Percentiles rank a stretch among this genome's conserved stretches.
Conservation (phyloP, 2,113 vertebrate species). For the Pituophis catenifer region DNA sequence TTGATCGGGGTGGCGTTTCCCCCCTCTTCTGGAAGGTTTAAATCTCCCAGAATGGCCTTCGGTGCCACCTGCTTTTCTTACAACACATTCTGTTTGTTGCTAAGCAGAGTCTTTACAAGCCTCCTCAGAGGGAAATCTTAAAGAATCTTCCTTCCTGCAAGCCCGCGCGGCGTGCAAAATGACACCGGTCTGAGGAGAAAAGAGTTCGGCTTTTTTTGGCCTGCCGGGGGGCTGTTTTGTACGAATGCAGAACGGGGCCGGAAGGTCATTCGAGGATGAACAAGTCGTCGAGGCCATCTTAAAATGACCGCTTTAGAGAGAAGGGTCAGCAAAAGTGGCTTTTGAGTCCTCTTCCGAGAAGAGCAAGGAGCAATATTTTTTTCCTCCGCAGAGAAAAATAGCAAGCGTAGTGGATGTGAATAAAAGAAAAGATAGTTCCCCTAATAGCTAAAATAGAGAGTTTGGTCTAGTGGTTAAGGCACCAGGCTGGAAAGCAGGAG, state of each 20-base stretch:
- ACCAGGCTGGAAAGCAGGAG: neutral
- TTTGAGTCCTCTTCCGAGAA: neutral
- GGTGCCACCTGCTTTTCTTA: neutral
- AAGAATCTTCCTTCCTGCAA: neutral
- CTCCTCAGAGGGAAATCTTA: no score
- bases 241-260: neutral
- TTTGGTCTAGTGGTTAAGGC: neutral
- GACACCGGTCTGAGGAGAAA: neutral
- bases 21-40: neutral
- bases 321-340: neutral
- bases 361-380: neutral
- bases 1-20: neutral
- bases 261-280: neutral
- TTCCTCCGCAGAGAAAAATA: neutral
- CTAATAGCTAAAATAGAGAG: neutral
- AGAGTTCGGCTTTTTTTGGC: neutral
- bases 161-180: neutral
- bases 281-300: neutral
- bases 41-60: neutral
- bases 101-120: neutral
- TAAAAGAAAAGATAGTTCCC: neutral
- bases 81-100: neutral
- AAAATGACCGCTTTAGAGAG: neutral
- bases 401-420: neutral
- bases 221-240: neutral